phyloP scores from a whole-genome alignment of 2,888 invertebrate species.

The Eledona agricola region DNA sequence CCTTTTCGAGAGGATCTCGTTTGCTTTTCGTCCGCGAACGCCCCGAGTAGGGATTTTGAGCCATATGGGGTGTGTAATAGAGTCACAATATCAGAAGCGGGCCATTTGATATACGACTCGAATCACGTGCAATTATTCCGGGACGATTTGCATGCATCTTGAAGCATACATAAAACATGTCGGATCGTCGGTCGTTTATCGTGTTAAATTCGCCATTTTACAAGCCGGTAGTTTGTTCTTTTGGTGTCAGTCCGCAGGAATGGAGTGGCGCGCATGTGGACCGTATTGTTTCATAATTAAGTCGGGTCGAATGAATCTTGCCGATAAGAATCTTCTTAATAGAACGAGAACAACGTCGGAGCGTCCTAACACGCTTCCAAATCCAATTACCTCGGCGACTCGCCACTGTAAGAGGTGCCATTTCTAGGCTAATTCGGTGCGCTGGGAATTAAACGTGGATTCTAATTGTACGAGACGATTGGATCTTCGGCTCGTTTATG shows the following conservation, averaged over 20 bases:
- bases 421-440: slow-evolving; percentile 55
- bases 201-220: background rate
- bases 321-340: slow-evolving; percentile 58
- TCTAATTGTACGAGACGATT: slow-evolving; percentile 11
- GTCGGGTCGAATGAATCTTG: slow-evolving; percentile 36
- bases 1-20: slow-evolving; percentile 58
- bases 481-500: slow-evolving; percentile 12
- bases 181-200: slow-evolving; percentile 5
- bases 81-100: slow-evolving; percentile 19
- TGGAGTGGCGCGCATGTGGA: slow-evolving; percentile 2
- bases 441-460: slow-evolving; percentile 47
- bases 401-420: slow-evolving; percentile 56
- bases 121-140: slow-evolving; percentile 31
- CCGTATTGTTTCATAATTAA: slow-evolving; percentile 38
- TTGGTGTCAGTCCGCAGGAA: background rate
- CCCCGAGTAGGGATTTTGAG: slow-evolving; percentile 7
- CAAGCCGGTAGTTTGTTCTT: background rate
- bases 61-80: slow-evolving; percentile 20
- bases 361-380: slow-evolving; percentile 54
- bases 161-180: slow-evolving; percentile 25
- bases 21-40: slow-evolving; percentile 46
- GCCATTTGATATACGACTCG: slow-evolving; percentile 25
- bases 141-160: slow-evolving; percentile 30
- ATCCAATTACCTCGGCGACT: slow-evolving; percentile 57
- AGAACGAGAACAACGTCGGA: slow-evolving; percentile 52